Percentiles rank a stretch among this genome's conserved stretches.
Conservation (phyloP, 1,140 invertebrate species). For the Scaptomyza montana region DNA sequence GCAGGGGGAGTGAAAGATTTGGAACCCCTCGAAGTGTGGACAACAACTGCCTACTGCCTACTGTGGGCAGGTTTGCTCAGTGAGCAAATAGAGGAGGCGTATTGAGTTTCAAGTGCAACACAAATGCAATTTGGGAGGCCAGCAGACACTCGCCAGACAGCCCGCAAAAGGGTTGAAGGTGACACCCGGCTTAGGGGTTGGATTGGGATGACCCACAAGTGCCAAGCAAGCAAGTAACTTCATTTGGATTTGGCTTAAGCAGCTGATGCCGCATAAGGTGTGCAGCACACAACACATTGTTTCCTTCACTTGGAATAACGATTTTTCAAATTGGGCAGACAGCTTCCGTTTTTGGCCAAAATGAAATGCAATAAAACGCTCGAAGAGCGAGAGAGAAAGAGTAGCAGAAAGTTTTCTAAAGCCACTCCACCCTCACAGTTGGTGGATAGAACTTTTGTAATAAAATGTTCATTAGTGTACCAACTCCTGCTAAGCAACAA, state of each 20-base stretch:
- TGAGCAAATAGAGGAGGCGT: constrained; percentile 24
- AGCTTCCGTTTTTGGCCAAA: constrained; percentile 43
- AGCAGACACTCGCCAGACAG: constrained; percentile 54
- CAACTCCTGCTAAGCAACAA: constrained; percentile 68
- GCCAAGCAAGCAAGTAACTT: constrained; percentile 7
- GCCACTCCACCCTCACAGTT: constrained; percentile 13
- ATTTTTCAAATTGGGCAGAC: constrained; percentile 71
- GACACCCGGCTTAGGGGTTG: not conserved
- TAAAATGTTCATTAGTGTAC: constrained; percentile 79
- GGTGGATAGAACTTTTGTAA: constrained; percentile 67
- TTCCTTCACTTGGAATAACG: constrained; percentile 53
- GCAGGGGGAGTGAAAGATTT: not conserved
- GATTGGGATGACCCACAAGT: constrained; percentile 55
- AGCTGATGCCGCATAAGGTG: constrained; percentile 18
- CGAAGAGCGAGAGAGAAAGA: constrained; percentile 38
- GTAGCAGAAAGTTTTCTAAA: constrained; percentile 48
- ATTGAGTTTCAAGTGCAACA: constrained; percentile 59
- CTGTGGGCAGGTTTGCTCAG: constrained; percentile 18
- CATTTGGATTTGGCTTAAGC: constrained; percentile 35
- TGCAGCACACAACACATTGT: not conserved
- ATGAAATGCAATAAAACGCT: constrained; percentile 62
- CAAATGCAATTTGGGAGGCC: constrained; percentile 22
- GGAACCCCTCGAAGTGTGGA: not conserved
- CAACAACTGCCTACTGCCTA: no score
- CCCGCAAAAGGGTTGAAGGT: not conserved